These are phyloP conservation scores for Channa maculata DNA, from an alignment of 2,113 vertebrate genomes.

Conservation along the genomic window DNA sequence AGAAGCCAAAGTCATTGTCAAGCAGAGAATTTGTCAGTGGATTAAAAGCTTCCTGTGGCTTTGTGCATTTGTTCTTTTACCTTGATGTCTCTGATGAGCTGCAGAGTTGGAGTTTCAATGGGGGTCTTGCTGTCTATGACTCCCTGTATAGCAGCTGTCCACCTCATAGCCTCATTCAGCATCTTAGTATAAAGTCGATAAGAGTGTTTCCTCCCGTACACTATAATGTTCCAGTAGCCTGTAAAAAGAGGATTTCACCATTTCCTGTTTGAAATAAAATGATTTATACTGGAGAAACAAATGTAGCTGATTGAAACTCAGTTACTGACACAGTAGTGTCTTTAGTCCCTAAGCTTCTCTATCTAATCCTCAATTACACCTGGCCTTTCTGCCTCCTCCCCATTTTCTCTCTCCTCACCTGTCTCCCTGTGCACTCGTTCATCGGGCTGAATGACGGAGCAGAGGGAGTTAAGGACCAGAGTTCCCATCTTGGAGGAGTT, in stretches of 20 bases:
- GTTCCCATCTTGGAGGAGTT: conserved; percentile 93
- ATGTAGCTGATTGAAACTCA: neutral
- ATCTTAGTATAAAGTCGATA: conserved; percentile 92
- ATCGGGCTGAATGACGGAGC: conserved; percentile 90
- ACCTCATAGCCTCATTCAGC: conserved; percentile 92
- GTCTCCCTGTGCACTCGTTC: conserved; percentile 91
- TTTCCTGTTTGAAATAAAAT: no score
- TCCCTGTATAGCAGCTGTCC: conserved; percentile 91
- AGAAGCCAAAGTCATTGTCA: neutral
- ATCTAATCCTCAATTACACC: conserved; percentile 57
- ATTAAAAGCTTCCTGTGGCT: neutral
- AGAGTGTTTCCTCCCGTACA: conserved; percentile 91
- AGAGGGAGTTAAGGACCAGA: conserved; percentile 92
- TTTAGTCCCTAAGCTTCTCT: neutral
- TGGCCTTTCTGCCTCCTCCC: neutral
- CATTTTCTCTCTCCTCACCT: conserved; percentile 76
- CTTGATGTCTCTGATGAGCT: conserved; percentile 94
- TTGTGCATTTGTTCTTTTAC: conserved; percentile 64
- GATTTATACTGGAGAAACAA: neutral
- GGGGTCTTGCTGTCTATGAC: conserved; percentile 93
- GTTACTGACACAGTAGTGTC: neutral
- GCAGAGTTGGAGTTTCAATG: conserved; percentile 94
- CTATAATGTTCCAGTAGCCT: conserved; percentile 94
- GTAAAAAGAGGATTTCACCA: neutral
- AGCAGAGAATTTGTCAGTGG: neutral